A percentile compares a stretch with the other conserved stretches of the same genome.
Conservation (phyloP, 2,888 invertebrate genomes). For the Exocentrus adspersus region DNA sequence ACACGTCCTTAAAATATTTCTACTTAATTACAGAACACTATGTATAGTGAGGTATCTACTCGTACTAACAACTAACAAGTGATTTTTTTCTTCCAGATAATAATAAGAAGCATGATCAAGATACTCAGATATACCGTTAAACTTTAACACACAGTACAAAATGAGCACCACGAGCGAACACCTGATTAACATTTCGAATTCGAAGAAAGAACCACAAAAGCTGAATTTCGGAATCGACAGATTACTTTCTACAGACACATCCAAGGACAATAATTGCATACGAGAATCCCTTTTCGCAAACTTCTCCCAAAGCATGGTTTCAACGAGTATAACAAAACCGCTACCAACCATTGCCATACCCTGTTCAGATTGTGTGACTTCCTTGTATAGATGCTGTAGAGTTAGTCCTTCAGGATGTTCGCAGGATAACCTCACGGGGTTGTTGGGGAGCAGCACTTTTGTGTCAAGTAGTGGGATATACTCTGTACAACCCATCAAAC, state of each 20-base stretch:
- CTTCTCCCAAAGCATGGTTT: background rate
- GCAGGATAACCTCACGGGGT: constrained; percentile 36
- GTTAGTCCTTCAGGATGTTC: constrained; percentile 46
- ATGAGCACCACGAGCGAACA: constrained; percentile 15
- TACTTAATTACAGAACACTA: too few species aligned
- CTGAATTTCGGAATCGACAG: constrained; percentile 79
- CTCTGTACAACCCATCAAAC: constrained; percentile 60
- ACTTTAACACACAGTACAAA: too few species aligned
- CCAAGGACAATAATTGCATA: constrained; percentile 11
- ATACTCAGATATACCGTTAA: background rate
- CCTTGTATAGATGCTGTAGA: constrained; percentile 72
- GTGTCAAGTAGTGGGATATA: constrained; percentile 43
- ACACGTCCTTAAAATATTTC: too few species aligned
- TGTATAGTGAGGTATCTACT: too few species aligned
- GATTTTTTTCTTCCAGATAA: too few species aligned
- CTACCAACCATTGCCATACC: constrained; percentile 62
- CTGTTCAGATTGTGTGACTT: constrained; percentile 74
- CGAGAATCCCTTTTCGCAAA: constrained; percentile 3
- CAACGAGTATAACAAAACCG: constrained; percentile 49
- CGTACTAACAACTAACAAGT: too few species aligned
- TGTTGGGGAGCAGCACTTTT: constrained; percentile 34
- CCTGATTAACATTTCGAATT: constrained; percentile 18
- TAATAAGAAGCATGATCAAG: background rate
- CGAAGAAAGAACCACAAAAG: constrained; percentile 38
- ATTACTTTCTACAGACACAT: constrained; percentile 65